These are phyloP conservation scores for Rhombomys opimus DNA, from an alignment of 2,113 vertebrate species.

Conservation along the genomic window DNA sequence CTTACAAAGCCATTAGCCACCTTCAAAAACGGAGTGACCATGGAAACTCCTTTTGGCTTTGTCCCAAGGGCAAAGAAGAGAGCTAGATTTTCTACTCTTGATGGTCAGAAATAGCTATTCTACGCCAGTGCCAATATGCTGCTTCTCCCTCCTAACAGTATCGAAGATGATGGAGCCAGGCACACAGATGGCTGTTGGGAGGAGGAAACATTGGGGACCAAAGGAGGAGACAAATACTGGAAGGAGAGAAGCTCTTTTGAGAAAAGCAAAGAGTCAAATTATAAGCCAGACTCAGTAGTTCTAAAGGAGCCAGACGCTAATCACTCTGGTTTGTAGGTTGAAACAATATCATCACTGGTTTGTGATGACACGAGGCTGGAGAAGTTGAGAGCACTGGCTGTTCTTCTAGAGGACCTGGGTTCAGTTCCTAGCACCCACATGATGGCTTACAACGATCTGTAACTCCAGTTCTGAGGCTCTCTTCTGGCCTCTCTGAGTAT, in stretches of 20 bases:
- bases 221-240: background rate
- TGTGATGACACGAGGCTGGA: background rate
- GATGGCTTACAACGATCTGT: background rate
- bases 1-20: background rate
- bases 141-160: background rate
- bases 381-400: background rate
- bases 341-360: background rate
- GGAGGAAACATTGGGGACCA: background rate
- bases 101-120: background rate
- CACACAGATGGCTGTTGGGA: background rate
- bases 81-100: background rate
- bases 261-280: background rate
- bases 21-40: background rate
- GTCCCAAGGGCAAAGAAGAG: background rate
- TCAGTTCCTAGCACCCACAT: background rate
- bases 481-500: background rate
- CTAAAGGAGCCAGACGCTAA: background rate
- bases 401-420: background rate
- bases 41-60: background rate
- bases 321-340: background rate
- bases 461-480: background rate
- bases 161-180: background rate
- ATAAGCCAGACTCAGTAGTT: background rate
- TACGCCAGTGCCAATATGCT: background rate
- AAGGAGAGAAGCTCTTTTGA: conserved; percentile 29